Base-by-base conservation (phyloP, 2,888 invertebrate species). In the Lordiphosa andalusiaca region DNA sequence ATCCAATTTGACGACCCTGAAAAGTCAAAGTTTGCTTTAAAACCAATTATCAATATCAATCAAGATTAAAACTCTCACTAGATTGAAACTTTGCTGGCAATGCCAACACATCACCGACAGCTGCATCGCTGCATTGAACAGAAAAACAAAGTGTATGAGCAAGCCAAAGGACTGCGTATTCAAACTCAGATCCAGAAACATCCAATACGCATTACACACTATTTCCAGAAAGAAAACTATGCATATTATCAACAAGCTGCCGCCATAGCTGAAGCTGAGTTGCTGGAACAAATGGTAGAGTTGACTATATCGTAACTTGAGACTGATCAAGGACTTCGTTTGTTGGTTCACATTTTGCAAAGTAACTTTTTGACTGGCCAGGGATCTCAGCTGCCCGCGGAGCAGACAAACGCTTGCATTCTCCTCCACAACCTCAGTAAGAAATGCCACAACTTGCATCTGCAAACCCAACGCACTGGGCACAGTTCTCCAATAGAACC, bases 1-100 rank as follows among this genome's bases (percentile, higher is more conserved):
- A 86, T 3, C 89, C 89, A 25, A 89, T 89, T 10, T 78, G 72
- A n/a, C 86, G 86, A 54, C 89, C 86, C 89, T 89, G 50, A 2
- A 82, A 83, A 25, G 4, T 38, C 40, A 33, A 40, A 35, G 19
- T 56, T 9, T 12, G 10, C 1, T 4, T 7, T 13, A 6, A 1
- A 5, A 13, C 7, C 0, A 4, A 13, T 1, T 4, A 40, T 2
- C 3, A 0, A 2, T 0, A 4, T 6, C 1, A 9, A 1, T n/a
- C n/a, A n/a, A n/a, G n/a, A n/a, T n/a, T n/a, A n/a, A n/a, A 4
- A 35, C 6, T 16, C 84, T 78, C 67, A 88, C 88, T 62, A 84
- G 66, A 50, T 83, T 78, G 12, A 54, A 54, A 41, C 85, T 77
- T 36, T 84, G 69, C 59, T 89, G 88, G 23, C 87, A 83, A 47